These are phyloP conservation scores for Sebastes miniatus DNA, from an alignment of 2,797 vertebrate species.

Conservation along the genomic window DNA sequence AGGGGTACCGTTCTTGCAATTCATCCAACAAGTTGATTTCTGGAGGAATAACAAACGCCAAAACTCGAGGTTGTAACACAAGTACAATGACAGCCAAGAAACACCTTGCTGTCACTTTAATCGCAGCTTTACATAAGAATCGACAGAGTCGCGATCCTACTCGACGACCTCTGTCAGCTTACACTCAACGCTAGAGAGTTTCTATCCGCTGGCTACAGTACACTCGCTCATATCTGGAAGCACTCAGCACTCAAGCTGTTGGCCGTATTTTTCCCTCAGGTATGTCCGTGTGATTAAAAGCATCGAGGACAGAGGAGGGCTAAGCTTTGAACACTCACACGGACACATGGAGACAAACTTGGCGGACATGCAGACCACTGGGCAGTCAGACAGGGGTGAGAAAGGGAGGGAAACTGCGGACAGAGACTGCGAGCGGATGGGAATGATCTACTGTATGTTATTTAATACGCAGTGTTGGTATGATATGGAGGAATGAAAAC, in stretches of 20 bases:
- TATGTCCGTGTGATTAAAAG: slow-evolving; percentile 54
- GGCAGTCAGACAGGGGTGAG: background rate
- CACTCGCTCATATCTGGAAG: slow-evolving; percentile 52
- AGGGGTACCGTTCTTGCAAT: background rate
- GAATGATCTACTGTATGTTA: background rate
- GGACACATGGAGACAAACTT: slow-evolving; percentile 24
- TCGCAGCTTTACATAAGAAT: background rate
- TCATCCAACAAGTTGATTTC: background rate
- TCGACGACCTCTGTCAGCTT: slow-evolving; percentile 7
- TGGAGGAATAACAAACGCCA: background rate
- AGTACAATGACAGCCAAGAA: background rate
- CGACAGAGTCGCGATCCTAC: background rate
- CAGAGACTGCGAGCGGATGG: background rate
- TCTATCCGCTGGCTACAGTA: background rate
- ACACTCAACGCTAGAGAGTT: slow-evolving; percentile 4
- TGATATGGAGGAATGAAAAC: background rate
- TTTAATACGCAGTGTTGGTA: background rate
- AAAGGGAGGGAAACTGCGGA: background rate
- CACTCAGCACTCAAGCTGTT: slow-evolving; percentile 30
- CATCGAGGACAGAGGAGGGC: background rate
- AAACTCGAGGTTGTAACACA: background rate
- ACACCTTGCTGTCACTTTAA: background rate
- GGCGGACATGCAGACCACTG: background rate
- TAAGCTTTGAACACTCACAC: slow-evolving; percentile 24
- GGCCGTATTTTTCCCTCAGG: slow-evolving; percentile 46